phyloP scores from a whole-genome alignment of 2,113 vertebrate species.

The Panthera uncia region DNA sequence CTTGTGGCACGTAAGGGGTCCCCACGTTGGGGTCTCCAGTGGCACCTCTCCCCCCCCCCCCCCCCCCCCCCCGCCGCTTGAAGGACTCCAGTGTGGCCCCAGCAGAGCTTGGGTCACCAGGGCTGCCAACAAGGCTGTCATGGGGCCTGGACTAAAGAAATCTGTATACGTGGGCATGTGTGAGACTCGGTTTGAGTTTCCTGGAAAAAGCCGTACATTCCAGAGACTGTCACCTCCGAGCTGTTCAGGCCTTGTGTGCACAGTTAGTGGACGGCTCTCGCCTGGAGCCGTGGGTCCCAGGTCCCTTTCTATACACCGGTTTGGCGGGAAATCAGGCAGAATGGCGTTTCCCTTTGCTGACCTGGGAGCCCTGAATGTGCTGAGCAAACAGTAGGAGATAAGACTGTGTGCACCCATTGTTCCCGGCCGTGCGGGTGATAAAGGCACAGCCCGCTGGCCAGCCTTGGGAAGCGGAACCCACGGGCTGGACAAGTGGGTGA shows the following conservation, averaged over 20 bases:
- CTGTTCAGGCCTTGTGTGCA: neutral
- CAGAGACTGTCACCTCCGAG: neutral
- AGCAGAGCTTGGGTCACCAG: neutral
- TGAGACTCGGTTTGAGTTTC: neutral
- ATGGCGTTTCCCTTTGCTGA: neutral
- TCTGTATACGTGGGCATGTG: no score
- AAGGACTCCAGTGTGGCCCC: neutral
- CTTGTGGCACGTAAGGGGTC: neutral
- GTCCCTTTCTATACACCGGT: neutral
- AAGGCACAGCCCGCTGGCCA: neutral
- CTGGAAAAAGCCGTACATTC: neutral
- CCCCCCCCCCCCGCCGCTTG: neutral
- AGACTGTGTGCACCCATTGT: neutral
- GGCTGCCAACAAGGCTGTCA: neutral
- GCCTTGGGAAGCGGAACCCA: neutral
- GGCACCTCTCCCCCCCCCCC: no score
- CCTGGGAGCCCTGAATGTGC: accelerated
- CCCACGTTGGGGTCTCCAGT: neutral
- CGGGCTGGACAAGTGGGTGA: neutral
- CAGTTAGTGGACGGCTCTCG: accelerated
- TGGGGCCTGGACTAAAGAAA: neutral
- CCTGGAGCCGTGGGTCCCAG: neutral
- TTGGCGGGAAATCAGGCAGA: neutral
- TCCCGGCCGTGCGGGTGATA: accelerated
- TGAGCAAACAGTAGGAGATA: neutral